Percentiles rank a stretch among this genome's conserved stretches.
Conservation (phyloP, 2,797 vertebrate genomes). For the Lagocephalus sceleratus region DNA sequence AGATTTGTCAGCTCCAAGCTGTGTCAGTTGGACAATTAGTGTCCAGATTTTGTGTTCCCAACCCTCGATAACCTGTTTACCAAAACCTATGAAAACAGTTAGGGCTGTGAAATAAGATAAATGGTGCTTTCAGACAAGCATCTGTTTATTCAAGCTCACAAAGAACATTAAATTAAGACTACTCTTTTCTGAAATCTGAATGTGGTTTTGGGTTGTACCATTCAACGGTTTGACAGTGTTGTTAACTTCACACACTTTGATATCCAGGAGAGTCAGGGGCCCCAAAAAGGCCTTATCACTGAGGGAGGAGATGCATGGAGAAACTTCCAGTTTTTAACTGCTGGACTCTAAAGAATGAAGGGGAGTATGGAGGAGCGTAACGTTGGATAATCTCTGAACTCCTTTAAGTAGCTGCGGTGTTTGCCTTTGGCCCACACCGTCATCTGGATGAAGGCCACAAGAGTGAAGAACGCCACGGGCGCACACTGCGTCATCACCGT, state of each 20-base stretch:
- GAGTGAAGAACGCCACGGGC: slow-evolving; percentile 88
- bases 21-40: slow-evolving; percentile 1
- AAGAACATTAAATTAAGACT: slow-evolving; percentile 69
- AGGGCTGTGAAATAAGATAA: neutral
- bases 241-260: slow-evolving; percentile 19
- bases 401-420: slow-evolving; percentile 89
- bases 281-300: neutral
- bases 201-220: slow-evolving; percentile 14
- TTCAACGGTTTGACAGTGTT: slow-evolving; percentile 6
- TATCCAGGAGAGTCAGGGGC: slow-evolving; percentile 15
- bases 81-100: slow-evolving; percentile 1
- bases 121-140: too few relatives aligned
- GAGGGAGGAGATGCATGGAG: slow-evolving; percentile 12
- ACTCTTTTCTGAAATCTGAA: slow-evolving; percentile 39
- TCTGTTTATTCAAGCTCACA: slow-evolving; percentile 25
- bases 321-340: slow-evolving; percentile 11
- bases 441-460: slow-evolving; percentile 93
- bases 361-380: slow-evolving; percentile 89
- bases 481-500: slow-evolving; percentile 93
- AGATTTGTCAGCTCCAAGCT: slow-evolving; percentile 53
- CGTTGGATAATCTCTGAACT: slow-evolving; percentile 90
- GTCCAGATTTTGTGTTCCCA: slow-evolving; percentile 13
- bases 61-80: slow-evolving; percentile 16
- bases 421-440: slow-evolving; percentile 94
- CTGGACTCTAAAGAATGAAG: slow-evolving; percentile 79